Conservation (phyloP, 2,888 invertebrate species). For the Herminia tarsipennalis region DNA sequence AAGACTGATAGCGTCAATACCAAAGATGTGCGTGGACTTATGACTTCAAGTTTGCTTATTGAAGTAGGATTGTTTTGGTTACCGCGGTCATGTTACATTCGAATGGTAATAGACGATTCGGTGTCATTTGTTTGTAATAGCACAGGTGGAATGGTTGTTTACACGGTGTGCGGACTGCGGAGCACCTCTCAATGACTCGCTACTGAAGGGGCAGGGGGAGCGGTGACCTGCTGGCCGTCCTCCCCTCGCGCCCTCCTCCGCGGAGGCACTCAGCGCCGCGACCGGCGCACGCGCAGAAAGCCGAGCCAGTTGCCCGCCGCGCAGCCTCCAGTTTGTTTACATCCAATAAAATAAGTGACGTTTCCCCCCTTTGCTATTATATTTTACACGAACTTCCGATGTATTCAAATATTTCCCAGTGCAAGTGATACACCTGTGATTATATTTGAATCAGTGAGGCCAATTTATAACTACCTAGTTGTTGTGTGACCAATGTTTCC, state of each 20-base stretch:
- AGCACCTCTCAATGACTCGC: slow-evolving; percentile 66
- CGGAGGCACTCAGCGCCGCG: slow-evolving; percentile 40
- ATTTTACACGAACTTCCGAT: slow-evolving; percentile 23
- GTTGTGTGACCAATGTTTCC: slow-evolving; percentile 39
- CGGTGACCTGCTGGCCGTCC: slow-evolving; percentile 61
- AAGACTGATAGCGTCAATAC: too few relatives aligned
- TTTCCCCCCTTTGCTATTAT: slow-evolving; percentile 29
- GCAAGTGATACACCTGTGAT: slow-evolving; percentile 49
- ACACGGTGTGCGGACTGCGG: slow-evolving; percentile 60
- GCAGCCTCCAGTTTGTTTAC: slow-evolving; percentile 84
- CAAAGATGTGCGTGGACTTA: too few relatives aligned
- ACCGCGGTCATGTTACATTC: neutral
- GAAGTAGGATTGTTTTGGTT: slow-evolving; percentile 1
- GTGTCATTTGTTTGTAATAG: slow-evolving; percentile 45
- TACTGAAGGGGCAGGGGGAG: slow-evolving; percentile 57
- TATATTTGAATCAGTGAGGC: slow-evolving; percentile 23
- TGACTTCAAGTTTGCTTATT: neutral
- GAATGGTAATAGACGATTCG: slow-evolving; percentile 22
- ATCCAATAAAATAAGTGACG: slow-evolving; percentile 56
- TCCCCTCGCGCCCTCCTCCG: slow-evolving; percentile 37
- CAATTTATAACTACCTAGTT: slow-evolving; percentile 26
- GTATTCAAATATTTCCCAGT: slow-evolving; percentile 21
- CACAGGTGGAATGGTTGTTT: slow-evolving; percentile 77
- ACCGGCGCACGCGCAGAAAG: slow-evolving; percentile 78
- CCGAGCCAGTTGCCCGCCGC: slow-evolving; percentile 80